Percentiles rank a stretch among this genome's conserved stretches.
These are phyloP conservation scores for Halocaridina rubra DNA, from an alignment of 2,888 invertebrate species.

Conservation along the genomic window DNA sequence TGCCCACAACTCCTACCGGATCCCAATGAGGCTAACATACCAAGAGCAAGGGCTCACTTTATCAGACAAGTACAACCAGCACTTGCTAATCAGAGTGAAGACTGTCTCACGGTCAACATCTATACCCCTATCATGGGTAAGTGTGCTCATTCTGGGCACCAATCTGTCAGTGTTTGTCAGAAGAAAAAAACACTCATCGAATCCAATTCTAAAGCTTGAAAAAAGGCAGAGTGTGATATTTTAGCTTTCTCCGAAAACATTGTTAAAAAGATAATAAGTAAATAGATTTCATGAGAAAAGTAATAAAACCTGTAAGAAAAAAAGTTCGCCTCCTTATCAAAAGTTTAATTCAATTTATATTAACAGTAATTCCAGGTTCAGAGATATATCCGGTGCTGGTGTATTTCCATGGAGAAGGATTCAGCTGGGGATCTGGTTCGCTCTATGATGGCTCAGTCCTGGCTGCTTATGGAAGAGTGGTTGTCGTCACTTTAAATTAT, in stretches of 20 bases:
- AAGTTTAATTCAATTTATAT: too few relatives aligned
- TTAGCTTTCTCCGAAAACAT: neutral
- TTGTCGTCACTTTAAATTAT: constrained; percentile 73
- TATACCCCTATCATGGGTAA: constrained; percentile 60
- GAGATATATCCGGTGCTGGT: constrained; percentile 70
- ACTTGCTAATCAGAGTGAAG: constrained; percentile 60
- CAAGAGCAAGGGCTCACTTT: constrained; percentile 40
- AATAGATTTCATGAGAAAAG: too few relatives aligned
- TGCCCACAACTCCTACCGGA: constrained; percentile 62
- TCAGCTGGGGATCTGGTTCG: constrained; percentile 73
- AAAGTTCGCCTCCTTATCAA: too few relatives aligned
- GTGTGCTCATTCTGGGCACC: too few relatives aligned
- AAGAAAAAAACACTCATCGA: too few relatives aligned
- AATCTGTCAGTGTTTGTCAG: too few relatives aligned
- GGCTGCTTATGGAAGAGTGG: constrained; percentile 71
- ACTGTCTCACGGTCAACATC: constrained; percentile 60
- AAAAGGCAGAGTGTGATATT: too few relatives aligned
- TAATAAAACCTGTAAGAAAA: too few relatives aligned
- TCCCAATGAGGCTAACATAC: constrained; percentile 44
- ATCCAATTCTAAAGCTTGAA: too few relatives aligned
- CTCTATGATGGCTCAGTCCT: constrained; percentile 73
- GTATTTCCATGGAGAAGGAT: constrained; percentile 71
- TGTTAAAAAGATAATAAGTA: neutral
- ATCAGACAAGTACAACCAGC: constrained; percentile 36
- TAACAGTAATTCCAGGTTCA: constrained; percentile 59